These are phyloP conservation scores for Sebastes fasciatus DNA, from an alignment of 2,113 vertebrate genomes.

Conservation along the genomic window DNA sequence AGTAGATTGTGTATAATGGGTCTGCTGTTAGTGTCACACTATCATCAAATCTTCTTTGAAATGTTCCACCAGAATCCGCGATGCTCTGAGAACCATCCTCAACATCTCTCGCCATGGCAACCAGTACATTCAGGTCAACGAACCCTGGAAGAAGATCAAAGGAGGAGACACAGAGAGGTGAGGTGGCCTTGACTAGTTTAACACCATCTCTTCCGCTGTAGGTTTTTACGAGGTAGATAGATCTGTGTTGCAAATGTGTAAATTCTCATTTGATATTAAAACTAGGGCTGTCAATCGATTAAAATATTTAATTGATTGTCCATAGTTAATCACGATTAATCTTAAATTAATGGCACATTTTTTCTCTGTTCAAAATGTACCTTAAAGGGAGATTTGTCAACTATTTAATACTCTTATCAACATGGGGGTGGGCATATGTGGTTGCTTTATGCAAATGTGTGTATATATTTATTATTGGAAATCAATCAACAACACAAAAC, in stretches of 20 bases:
- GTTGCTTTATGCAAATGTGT: too few relatives aligned
- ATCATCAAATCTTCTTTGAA: neutral
- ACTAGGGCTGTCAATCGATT: too few relatives aligned
- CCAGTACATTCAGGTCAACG: constrained; percentile 96
- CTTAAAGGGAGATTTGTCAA: too few relatives aligned
- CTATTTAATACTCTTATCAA: too few relatives aligned
- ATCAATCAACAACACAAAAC: too few relatives aligned
- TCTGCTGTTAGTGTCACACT: neutral
- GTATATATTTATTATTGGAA: too few relatives aligned
- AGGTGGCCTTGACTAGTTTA: constrained; percentile 16
- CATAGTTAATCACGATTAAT: too few relatives aligned
- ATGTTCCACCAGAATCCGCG: constrained; percentile 88
- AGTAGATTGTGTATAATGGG: neutral
- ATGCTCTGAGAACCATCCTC: constrained; percentile 92
- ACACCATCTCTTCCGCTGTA: neutral
- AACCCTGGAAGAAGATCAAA: constrained; percentile 97
- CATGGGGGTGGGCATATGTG: too few relatives aligned
- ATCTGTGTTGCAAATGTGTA: neutral
- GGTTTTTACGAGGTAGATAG: neutral
- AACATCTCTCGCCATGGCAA: constrained; percentile 96
- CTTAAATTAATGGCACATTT: too few relatives aligned
- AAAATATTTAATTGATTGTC: too few relatives aligned
- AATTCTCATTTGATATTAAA: neutral
- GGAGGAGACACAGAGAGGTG: constrained; percentile 88
- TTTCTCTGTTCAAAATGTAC: too few relatives aligned